A percentile compares a stretch with the other conserved stretches of the same genome.
Evolutionary conservation across 2,113 vertebrate species (phyloP).

Genomic region (Psilopsiagon aurifrons): DNA sequence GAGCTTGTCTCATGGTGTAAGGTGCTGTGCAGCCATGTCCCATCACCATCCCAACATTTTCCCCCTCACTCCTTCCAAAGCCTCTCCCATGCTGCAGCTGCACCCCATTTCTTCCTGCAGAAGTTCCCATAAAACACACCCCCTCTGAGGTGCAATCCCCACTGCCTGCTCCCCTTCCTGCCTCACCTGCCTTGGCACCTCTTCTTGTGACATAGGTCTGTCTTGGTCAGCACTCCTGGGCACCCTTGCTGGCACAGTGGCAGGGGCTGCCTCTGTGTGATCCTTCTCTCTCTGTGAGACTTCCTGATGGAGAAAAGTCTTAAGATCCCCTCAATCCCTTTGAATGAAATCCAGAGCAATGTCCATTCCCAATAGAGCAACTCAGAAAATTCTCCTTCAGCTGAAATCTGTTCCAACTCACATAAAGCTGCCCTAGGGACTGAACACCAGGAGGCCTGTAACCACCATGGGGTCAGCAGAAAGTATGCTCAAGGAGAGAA

Average conservation of each 20-base stretch:
- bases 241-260: rapidly evolving
- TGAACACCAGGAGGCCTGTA: background rate
- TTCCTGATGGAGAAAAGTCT: conserved; percentile 4
- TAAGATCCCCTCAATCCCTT: background rate
- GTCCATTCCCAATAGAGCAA: background rate
- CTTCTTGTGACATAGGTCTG: background rate
- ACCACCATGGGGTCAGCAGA: background rate
- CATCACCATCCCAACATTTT: rapidly evolving
- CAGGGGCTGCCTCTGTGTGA: background rate
- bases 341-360: background rate
- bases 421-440: background rate
- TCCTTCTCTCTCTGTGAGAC: background rate
- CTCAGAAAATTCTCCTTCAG: background rate
- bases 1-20: background rate
- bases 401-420: background rate
- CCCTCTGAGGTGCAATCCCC: background rate
- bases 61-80: background rate
- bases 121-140: background rate
- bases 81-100: background rate
- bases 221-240: background rate
- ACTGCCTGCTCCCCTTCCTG: background rate
- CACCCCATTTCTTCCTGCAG: background rate
- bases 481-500: background rate
- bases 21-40: background rate
- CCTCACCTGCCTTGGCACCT: background rate